Conservation (phyloP, 2,888 invertebrate species). For the Drosophila meridiana region DNA sequence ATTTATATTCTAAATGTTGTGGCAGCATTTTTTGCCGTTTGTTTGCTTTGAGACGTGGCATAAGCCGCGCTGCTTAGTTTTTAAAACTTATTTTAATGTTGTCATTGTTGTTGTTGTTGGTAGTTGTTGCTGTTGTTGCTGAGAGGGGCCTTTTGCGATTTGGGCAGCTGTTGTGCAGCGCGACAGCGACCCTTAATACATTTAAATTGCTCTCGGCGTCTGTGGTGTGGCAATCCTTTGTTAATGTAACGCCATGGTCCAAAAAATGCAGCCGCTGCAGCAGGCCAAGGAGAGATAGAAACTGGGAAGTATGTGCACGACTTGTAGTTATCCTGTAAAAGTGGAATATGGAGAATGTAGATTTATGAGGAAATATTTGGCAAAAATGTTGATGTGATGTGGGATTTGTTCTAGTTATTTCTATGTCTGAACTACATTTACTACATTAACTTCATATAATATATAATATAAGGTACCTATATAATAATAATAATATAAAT, state of each 20-base stretch:
- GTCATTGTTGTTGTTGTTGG: conserved; percentile 41
- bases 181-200: conserved; percentile 58
- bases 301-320: background rate
- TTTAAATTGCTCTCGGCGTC: conserved; percentile 53
- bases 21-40: conserved; percentile 19
- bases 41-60: conserved; percentile 42
- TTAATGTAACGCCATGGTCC: conserved; percentile 38
- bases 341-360: background rate
- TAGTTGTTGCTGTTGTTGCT: conserved; percentile 25
- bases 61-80: conserved; percentile 64
- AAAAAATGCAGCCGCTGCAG: conserved; percentile 10
- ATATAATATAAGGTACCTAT: too few relatives aligned
- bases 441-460: too few relatives aligned
- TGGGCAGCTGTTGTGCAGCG: conserved; percentile 49
- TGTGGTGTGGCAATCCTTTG: conserved; percentile 42
- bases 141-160: conserved; percentile 43
- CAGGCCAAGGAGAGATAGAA: background rate
- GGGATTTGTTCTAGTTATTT: too few relatives aligned
- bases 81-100: conserved; percentile 68
- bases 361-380: background rate
- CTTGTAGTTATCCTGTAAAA: background rate
- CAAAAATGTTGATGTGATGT: too few relatives aligned
- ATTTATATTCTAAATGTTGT: conserved; percentile 66
- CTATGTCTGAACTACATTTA: too few relatives aligned
- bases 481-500: too few relatives aligned